phyloP scores from a whole-genome alignment of 2,888 invertebrate genomes.

The Eulithis prunata region DNA sequence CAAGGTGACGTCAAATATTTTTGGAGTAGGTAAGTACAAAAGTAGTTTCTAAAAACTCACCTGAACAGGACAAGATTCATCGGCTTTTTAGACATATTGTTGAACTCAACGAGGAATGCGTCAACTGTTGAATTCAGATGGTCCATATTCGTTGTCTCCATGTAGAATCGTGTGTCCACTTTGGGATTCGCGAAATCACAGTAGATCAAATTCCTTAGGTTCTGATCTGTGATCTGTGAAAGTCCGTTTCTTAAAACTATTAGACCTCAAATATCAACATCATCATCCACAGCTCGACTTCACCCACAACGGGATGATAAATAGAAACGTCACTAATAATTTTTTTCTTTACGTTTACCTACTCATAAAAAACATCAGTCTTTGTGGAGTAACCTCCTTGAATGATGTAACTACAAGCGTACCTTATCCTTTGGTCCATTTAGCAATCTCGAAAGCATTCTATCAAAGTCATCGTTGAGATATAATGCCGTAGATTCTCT shows the following conservation, averaged over 20 bases:
- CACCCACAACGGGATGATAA: no score
- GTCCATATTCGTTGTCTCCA: constrained; percentile 94
- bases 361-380: no score
- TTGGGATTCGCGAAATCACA: constrained; percentile 98
- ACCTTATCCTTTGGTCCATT: constrained; percentile 57
- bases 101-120: constrained; percentile 94
- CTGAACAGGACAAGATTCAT: constrained; percentile 97
- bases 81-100: constrained; percentile 97
- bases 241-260: not conserved
- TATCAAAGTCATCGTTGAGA: constrained; percentile 88
- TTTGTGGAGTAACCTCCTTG: no score
- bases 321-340: no score
- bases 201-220: constrained; percentile 94
- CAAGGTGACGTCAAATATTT: no score
- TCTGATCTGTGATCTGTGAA: constrained; percentile 89
- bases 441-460: constrained; percentile 87
- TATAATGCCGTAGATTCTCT: constrained; percentile 83
- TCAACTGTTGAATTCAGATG: constrained; percentile 93
- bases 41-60: constrained; percentile 62
- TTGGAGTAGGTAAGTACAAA: not conserved
- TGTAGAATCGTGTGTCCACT: constrained; percentile 93
- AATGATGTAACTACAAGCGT: not conserved
- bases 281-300: no score
- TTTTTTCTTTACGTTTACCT: no score
- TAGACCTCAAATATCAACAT: no score